A percentile compares a stretch with the other conserved stretches of the same genome.
phyloP scores from a whole-genome alignment of 2,888 invertebrate species.

The Acanthosepion lycidas region DNA sequence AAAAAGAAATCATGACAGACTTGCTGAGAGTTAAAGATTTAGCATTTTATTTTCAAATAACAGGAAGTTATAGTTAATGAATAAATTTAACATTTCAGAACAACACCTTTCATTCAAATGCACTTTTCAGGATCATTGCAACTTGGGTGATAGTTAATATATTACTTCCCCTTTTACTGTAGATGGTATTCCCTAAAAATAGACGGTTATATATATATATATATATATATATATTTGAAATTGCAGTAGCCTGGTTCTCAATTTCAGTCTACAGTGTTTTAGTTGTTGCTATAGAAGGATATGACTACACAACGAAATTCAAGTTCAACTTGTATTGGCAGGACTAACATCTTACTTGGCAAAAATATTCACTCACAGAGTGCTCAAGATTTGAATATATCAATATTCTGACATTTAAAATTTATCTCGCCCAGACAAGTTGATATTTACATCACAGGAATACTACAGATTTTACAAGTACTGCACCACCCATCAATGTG shows the following conservation, averaged over 20 bases:
- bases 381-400: not conserved
- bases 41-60: not conserved
- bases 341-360: too few relatives aligned
- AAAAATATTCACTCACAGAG: too few relatives aligned
- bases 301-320: too few relatives aligned
- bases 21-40: not conserved
- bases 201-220: too few relatives aligned
- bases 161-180: too few relatives aligned
- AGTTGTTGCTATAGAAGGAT: too few relatives aligned
- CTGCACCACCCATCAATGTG: too few relatives aligned
- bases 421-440: not conserved
- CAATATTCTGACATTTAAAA: not conserved
- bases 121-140: not conserved
- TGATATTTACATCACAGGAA: not conserved
- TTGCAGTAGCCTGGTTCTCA: too few relatives aligned
- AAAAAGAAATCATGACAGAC: not conserved
- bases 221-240: too few relatives aligned
- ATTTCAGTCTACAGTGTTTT: too few relatives aligned
- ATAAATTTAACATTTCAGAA: not conserved
- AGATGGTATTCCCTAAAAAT: too few relatives aligned
- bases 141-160: not conserved
- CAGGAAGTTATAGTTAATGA: not conserved
- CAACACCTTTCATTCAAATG: not conserved
- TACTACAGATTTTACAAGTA: not conserved
- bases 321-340: too few relatives aligned